phyloP scores from a whole-genome alignment of 2,113 vertebrate genomes.

The Madoqua kirkii region DNA sequence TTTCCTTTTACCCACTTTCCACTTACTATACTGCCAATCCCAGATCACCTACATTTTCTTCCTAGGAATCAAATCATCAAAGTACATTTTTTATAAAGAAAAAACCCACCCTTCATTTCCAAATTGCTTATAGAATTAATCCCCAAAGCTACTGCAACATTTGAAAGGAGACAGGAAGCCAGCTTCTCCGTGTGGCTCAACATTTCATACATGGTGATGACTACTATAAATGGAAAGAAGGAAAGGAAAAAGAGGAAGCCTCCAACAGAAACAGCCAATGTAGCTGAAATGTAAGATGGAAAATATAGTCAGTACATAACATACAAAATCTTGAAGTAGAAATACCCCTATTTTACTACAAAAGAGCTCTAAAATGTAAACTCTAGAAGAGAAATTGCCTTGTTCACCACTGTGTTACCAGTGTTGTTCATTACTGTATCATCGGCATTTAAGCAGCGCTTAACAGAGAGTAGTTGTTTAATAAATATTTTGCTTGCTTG shows the following conservation, averaged over 20 bases:
- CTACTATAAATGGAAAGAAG: not conserved
- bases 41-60: not conserved
- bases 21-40: not conserved
- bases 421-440: not conserved
- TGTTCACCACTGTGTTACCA: not conserved
- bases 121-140: not conserved
- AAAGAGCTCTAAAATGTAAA: not conserved
- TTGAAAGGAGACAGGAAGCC: not conserved
- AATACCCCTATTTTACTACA: not conserved
- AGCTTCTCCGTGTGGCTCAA: not conserved
- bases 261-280: not conserved
- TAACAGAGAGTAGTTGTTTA: not conserved
- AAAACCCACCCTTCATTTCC: conserved; percentile 41
- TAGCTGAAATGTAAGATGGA: conserved; percentile 3
- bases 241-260: not conserved
- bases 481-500: not conserved
- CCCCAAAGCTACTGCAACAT: not conserved
- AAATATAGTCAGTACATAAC: not conserved
- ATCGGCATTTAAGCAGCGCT: not conserved
- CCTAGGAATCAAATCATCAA: not conserved
- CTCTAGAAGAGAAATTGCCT: not conserved
- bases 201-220: fast-evolving
- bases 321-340: not conserved
- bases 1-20: not conserved
- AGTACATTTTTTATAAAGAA: not conserved